Evolutionary conservation across 2,797 vertebrate species (phyloP).

Genomic region (Macrochelys suwanniensis): DNA sequence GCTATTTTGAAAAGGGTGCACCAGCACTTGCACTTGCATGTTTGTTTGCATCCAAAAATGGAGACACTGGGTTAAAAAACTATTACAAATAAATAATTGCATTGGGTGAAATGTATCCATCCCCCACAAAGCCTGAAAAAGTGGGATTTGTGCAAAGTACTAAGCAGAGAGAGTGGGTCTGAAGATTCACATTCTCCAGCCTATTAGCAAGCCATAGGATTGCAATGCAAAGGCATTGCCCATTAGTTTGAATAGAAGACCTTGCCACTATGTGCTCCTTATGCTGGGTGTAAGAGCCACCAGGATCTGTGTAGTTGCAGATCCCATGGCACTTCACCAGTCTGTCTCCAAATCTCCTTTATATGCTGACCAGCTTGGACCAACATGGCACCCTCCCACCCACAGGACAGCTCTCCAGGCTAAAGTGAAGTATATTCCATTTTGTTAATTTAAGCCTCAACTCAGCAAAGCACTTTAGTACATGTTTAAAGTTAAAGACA

Average conservation of each 20-base stretch:
- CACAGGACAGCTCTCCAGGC: not conserved
- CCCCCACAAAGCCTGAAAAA: not conserved
- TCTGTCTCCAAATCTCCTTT: not conserved
- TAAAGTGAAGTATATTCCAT: not conserved
- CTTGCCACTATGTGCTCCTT: not conserved
- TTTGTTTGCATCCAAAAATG: not conserved
- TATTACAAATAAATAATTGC: not conserved
- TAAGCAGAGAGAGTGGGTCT: not conserved
- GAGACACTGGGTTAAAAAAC: not conserved
- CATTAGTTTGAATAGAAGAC: not conserved
- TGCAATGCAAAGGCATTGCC: not conserved
- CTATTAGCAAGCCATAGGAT: not conserved
- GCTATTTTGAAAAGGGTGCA: not conserved
- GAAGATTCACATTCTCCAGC: not conserved
- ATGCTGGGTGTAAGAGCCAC: not conserved
- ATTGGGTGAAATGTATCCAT: not conserved
- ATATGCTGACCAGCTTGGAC: not conserved
- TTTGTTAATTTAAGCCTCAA: not conserved
- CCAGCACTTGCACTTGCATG: not conserved
- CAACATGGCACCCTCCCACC: not conserved
- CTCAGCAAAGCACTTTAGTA: not conserved
- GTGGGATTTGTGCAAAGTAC: not conserved
- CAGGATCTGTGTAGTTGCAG: not conserved
- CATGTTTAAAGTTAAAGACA: not conserved
- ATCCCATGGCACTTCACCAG: not conserved